Evolutionary conservation across 30 jellyfish, hydroid and myxozoan species (phyloP).

Genomic region (Kudoa iwatai): DNA sequence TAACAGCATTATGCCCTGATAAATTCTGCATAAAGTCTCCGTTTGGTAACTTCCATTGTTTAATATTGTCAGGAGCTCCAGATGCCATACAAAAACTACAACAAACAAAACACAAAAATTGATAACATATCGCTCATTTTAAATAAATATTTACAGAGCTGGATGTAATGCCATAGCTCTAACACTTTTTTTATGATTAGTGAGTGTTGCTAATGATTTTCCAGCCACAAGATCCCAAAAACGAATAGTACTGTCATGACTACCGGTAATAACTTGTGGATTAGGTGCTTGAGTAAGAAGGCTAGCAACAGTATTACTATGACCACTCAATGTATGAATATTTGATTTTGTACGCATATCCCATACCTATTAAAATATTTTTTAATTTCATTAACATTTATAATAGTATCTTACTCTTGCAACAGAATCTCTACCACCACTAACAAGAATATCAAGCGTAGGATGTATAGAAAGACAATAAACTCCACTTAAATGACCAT

Average conservation of each 20-base stretch:
- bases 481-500: slow-evolving; percentile 83
- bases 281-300: slow-evolving; percentile 48
- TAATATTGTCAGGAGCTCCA: slow-evolving; percentile 87
- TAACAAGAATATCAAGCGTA: slow-evolving; percentile 62
- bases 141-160: slow-evolving; percentile 15
- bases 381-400: background rate
- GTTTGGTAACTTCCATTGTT: slow-evolving; percentile 97
- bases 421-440: slow-evolving; percentile 88
- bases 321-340: slow-evolving; percentile 53
- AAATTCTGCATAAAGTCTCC: slow-evolving; percentile 84
- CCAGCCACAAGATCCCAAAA: slow-evolving; percentile 94
- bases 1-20: slow-evolving; percentile 75
- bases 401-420: slow-evolving; percentile 19
- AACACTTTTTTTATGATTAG: slow-evolving; percentile 85
- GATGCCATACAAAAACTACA: slow-evolving; percentile 81
- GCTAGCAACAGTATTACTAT: slow-evolving; percentile 71
- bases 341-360: slow-evolving; percentile 80
- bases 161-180: slow-evolving; percentile 61
- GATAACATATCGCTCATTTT: background rate
- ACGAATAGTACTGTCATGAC: slow-evolving; percentile 87
- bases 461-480: slow-evolving; percentile 51
- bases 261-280: slow-evolving; percentile 94
- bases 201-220: slow-evolving; percentile 33
- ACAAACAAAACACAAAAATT: background rate
- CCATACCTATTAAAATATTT: slow-evolving; percentile 29